Base-by-base conservation (phyloP, 2,888 invertebrate species). In the Lymantria dispar region DNA sequence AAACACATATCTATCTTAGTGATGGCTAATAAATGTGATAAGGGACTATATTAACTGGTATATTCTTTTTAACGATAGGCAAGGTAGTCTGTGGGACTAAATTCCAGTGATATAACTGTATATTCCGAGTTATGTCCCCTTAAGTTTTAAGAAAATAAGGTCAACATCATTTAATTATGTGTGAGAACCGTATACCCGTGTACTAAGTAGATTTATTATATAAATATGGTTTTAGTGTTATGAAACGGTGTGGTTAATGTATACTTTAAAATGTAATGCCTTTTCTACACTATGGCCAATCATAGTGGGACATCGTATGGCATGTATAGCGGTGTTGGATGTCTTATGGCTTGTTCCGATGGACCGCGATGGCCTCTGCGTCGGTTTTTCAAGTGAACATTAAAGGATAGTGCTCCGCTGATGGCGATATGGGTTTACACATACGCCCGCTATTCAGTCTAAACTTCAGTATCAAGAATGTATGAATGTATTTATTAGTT, bases 11-110 rank as follows among this genome's bases (percentile, higher is more conserved):
- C 72, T 64, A 62, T 60, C 50, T 62, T 68, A 70, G 70, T 60
- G 64, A 67, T 64, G 58, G 58, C 70, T 72, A 76, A 79, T 84
- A 78, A 80, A 84, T 64, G 77, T 77, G 78, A 74, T 64, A 54
- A 60, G 62, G 64, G 53, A 58, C 62, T 71, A 78, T 78, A 83
- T 82, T 79, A 81, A 81, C 64, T 56, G 47, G 22, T 52, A 58
- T 61, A 65, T 68, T 74, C 62, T 62, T 60, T 62, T 65, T 64
- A 70, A 72, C 52, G 68, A 63, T 63, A 65, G 49, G 44, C 52
- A 45, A 60, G 61, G 63, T 65, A 72, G 71, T 63, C 54, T 50
- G 52, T 49, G 50, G 64, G 60, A 48, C 50, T 60, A 47, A 52
- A 58, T 48, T 51, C 31, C 31, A 52, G 49, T 40, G 14, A 43